These are phyloP conservation scores for Drosophila parthenogenetica DNA, from an alignment of 2,888 invertebrate species.

Conservation along the genomic window DNA sequence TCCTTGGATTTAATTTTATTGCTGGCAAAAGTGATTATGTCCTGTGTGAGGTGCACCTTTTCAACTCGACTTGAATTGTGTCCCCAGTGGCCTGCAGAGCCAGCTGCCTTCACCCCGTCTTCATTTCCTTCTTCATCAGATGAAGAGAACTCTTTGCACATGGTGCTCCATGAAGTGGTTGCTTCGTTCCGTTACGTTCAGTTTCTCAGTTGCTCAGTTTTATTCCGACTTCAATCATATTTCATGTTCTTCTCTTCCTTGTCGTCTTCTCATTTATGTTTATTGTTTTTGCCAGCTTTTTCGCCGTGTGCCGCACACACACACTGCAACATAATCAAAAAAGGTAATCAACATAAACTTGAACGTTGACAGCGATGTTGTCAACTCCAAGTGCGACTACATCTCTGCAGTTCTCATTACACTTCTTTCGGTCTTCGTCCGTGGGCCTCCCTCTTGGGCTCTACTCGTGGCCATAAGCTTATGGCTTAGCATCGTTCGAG, in stretches of 20 bases:
- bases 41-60: slow-evolving; percentile 56
- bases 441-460: slow-evolving; percentile 14
- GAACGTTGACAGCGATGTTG: slow-evolving; percentile 72
- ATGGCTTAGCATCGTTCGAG: slow-evolving; percentile 54
- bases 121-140: not conserved
- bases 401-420: slow-evolving; percentile 59
- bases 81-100: slow-evolving; percentile 50
- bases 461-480: slow-evolving; percentile 46
- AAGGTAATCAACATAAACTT: slow-evolving; percentile 82
- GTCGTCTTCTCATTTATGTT: slow-evolving; percentile 73
- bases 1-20: slow-evolving; percentile 76
- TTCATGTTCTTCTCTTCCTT: slow-evolving; percentile 54
- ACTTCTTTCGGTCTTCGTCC: slow-evolving; percentile 7
- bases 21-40: slow-evolving; percentile 76
- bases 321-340: slow-evolving; percentile 78
- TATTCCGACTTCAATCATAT: slow-evolving; percentile 80
- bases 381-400: slow-evolving; percentile 54
- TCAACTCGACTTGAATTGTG: slow-evolving; percentile 37
- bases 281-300: slow-evolving; percentile 79
- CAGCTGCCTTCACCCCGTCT: slow-evolving; percentile 12
- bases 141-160: slow-evolving; percentile 57
- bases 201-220: slow-evolving; percentile 52
- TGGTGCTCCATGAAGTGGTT: slow-evolving; percentile 60
- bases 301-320: slow-evolving; percentile 67
- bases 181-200: slow-evolving; percentile 27